Evolutionary conservation across 2,888 invertebrate genomes (phyloP), one percentile per base, ranked within the genome.

Genomic region (Trissolcus brochymenae): DNA sequence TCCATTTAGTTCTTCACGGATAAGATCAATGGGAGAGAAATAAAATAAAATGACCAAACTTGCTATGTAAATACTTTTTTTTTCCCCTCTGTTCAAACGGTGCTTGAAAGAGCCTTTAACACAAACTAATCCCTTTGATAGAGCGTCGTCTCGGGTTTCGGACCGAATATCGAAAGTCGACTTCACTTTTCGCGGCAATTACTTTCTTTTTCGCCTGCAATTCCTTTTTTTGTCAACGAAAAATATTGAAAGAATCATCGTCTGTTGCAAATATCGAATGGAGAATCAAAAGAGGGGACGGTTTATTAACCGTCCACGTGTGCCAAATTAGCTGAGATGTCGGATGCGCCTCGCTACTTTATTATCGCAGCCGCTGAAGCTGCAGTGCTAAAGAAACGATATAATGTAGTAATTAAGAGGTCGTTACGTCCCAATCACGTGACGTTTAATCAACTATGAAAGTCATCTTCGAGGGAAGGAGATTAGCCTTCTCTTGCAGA

Each of bases 381-480:
- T 56, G 9, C 53, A 4, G 21, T n/a, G 19, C 62, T 50, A 68
- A 77, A 80, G 80, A 80, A 81, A 81, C 71, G 81, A 81, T 76
- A 78, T 81, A 81, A 81, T 76, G 75, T 80, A 82, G 79, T 79
- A 80, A 81, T 81, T 81, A 80, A 78, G 70, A 66, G 79, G 79
- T 79, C 80, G 76, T 82, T 81, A 81, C 53, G 67, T 64, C 54
- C 74, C 80, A 80, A 80, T 82, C 80, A 78, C 72, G 78, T 65
- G 65, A 54, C 77, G 79, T 81, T 81, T 82, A 82, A 81, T 81
- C 81, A 81, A 82, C 79, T 79, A 79, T 78, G 80, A 80, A 80
- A 81, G 79, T 80, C 79, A 74, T 80, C 70, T 78, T 70, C 70
- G 55, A 51, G 66, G 66, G 59, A 61, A 72, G 25, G 65, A 80